Evolutionary conservation across 2,113 vertebrate genomes (phyloP), one percentile per base, ranked within the genome.

Genomic region (Mustelus asterias): DNA sequence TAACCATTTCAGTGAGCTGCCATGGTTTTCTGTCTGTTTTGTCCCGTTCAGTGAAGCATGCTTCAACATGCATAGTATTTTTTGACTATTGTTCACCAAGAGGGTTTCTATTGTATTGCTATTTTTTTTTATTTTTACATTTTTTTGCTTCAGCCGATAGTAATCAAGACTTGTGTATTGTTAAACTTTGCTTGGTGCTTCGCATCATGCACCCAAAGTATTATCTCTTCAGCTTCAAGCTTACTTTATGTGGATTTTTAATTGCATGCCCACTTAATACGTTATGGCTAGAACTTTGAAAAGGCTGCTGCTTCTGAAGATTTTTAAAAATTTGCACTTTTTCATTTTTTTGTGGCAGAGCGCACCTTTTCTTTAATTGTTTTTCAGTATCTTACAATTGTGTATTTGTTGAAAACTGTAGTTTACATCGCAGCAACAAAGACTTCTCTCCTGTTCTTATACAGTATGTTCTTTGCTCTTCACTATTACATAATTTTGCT

Each of bases 1-100:
- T 98, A 97, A 97, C 97, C 98, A 98, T 98, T 97, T 98, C 98
- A 99, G 97, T 99, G 99, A 99, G 98, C 99, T 99, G 99, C 98
- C 98, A 99, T 98, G 98, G 97, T 99, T 98, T 98, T 98, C 97
- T 97, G 98, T 99, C 97, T 98, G 98, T 98, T 98, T 97, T 97
- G 97, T 98, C 98, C 98, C 98, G 97, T 98, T 54, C 98, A 98
- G 97, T 98, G 98, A 97, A 98, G 99, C 99, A 99, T 99, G 99
- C 97, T 97, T 98, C 97, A 97, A 98, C 97, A 97, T 97, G 96
- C 96, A 97, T 98, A 97, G 97, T 88, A 97, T 98, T 97, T 97
- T 72, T 97, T 97, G 97, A 97, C 97, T 97, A 96, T 97, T 97
- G 97, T 98, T 95, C 94, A 95, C 94, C 44, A 4, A 44, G 69